phyloP scores from a whole-genome alignment of 2,888 invertebrate genomes.

The Metalampra italica region DNA sequence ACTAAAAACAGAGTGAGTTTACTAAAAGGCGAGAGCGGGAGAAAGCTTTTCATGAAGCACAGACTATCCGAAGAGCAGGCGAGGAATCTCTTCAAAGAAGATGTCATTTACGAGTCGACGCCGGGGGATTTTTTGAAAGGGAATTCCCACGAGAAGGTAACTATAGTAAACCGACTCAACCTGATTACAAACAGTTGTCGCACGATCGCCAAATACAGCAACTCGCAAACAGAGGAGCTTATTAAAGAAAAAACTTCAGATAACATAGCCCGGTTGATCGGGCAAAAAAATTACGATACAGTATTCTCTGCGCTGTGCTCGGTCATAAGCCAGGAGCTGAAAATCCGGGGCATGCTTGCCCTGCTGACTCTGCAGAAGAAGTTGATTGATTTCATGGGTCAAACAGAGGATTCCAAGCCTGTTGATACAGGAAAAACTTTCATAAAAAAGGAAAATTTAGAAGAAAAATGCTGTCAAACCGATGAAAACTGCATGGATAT shows the following conservation, averaged over 20 bases:
- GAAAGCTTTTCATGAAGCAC: background rate
- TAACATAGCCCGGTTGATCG: constrained; percentile 43
- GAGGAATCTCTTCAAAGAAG: constrained; percentile 27
- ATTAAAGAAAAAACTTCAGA: constrained; percentile 44
- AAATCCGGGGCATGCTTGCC: constrained; percentile 46
- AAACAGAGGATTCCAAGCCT: constrained; percentile 3
- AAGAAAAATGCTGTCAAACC: constrained; percentile 33
- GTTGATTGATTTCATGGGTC: background rate
- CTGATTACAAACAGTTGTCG: constrained; percentile 30
- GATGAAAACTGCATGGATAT: constrained; percentile 24
- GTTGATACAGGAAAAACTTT: too few species aligned
- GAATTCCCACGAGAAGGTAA: constrained; percentile 37
- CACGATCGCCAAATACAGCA: constrained; percentile 40
- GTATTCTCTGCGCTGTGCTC: constrained; percentile 51
- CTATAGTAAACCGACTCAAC: constrained; percentile 29
- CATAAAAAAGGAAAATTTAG: background rate
- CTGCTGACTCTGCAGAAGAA: constrained; percentile 33
- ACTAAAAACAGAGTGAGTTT: constrained; percentile 12
- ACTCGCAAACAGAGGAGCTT: constrained; percentile 9
- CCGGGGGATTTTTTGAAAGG: constrained; percentile 39
- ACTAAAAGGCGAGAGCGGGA: constrained; percentile 4
- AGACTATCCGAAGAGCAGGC: constrained; percentile 2
- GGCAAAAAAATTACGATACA: constrained; percentile 52
- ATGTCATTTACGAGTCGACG: constrained; percentile 37
- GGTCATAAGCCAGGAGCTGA: constrained; percentile 47